Evolutionary conservation across 2,888 invertebrate species (phyloP).

Genomic region (Trichopria drosophilae): DNA sequence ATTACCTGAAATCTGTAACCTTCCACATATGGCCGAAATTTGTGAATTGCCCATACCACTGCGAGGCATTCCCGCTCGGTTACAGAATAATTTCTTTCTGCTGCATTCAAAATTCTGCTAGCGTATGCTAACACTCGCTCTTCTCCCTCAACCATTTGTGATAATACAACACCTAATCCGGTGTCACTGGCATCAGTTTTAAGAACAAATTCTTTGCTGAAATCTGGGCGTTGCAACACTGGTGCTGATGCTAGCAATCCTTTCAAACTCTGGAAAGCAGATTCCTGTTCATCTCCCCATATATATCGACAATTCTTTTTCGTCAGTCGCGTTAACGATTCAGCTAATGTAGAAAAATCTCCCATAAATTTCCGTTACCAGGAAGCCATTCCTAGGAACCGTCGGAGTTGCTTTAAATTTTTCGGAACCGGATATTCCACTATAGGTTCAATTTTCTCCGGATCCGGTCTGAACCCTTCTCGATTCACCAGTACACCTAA

Average conservation of each 20-base stretch:
- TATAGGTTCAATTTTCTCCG: constrained; percentile 25
- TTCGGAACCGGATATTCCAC: constrained; percentile 36
- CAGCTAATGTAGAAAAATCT: constrained; percentile 32
- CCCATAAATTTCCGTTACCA: constrained; percentile 45
- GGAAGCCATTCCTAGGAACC: constrained; percentile 43
- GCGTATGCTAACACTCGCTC: constrained; percentile 33
- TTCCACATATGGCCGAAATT: constrained; percentile 38
- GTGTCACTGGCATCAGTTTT: constrained; percentile 35
- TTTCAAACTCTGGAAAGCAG: constrained; percentile 17
- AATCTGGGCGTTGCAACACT: constrained; percentile 27
- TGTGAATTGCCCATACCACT: constrained; percentile 34
- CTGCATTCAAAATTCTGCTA: constrained; percentile 20
- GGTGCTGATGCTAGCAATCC: constrained; percentile 18
- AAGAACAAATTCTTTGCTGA: constrained; percentile 10
- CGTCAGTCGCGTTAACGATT: constrained; percentile 26
- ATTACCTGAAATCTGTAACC: constrained; percentile 39
- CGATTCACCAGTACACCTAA: constrained; percentile 43
- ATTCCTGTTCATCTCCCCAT: constrained; percentile 13
- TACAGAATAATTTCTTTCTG: constrained; percentile 28
- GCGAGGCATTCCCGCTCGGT: constrained; percentile 40
- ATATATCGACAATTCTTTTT: not conserved
- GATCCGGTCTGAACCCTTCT: constrained; percentile 35
- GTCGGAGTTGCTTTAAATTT: constrained; percentile 34
- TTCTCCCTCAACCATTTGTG: constrained; percentile 12
- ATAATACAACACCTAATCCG: constrained; percentile 26